phyloP scores from a whole-genome alignment of 2,888 invertebrate genomes.

The Limenitis arthemis region DNA sequence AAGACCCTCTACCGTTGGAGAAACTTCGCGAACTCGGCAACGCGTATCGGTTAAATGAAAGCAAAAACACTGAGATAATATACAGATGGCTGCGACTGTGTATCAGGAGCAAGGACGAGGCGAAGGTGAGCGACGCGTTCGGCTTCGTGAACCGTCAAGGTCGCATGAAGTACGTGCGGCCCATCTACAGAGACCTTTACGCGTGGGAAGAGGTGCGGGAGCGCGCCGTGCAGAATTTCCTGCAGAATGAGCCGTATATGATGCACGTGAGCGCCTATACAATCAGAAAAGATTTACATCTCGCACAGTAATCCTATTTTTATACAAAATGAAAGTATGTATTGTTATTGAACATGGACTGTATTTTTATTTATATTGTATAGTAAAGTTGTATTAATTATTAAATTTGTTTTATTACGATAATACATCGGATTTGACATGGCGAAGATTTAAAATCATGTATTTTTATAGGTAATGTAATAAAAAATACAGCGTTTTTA shows the following conservation, averaged over 20 bases:
- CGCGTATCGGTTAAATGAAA: conserved; percentile 75
- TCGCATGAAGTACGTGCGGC: conserved; percentile 92
- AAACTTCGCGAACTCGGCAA: conserved; percentile 75
- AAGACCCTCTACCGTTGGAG: conserved; percentile 57
- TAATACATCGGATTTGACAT: background rate
- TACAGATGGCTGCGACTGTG: conserved; percentile 85
- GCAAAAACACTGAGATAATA: conserved; percentile 85
- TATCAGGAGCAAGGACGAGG: conserved; percentile 79
- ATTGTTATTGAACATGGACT: conserved; percentile 1
- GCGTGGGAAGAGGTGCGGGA: conserved; percentile 82
- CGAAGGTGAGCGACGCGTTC: conserved; percentile 77
- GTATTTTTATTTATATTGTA: conserved; percentile 7
- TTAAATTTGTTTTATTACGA: conserved; percentile 1
- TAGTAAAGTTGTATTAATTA: conserved; percentile 5
- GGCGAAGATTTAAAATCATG: no score
- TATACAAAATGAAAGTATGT: background rate
- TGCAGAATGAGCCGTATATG: conserved; percentile 80
- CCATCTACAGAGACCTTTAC: conserved; percentile 88
- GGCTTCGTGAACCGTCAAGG: conserved; percentile 88
- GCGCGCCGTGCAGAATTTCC: conserved; percentile 80
- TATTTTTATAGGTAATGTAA: no score
- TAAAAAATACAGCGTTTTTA: no score
- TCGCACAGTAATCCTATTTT: conserved; percentile 35
- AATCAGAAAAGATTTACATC: conserved; percentile 82
- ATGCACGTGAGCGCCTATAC: conserved; percentile 86